Base-by-base conservation (phyloP, 2,888 invertebrate species). In the Drosophila ezoana region DNA sequence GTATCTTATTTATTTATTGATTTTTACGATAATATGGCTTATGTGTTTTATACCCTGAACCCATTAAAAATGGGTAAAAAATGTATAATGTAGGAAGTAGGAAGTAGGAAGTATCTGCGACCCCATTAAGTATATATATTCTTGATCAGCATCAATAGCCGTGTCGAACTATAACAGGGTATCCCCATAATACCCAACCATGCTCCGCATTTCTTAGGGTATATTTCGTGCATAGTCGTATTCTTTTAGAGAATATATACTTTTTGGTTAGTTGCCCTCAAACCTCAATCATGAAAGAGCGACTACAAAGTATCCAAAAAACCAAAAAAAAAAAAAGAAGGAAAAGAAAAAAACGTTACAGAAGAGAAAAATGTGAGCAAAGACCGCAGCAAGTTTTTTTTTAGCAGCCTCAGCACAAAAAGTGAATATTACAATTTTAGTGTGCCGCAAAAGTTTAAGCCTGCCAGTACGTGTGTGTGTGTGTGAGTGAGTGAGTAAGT, bases 381-480 rank as follows among this genome's bases (percentile, higher is more conserved):
- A 58, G 68, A 87, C 87, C 81, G 59, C 82, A 77, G 57, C 59
- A 72, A 81, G 48, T 87, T 78, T 87, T 58, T 54, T 54, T 78
- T 81, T 52, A 72, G 60, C 65, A 59, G 74, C 13, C 62, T 82
- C 86, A 82, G 81, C 86, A 83, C 77, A 83, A 83, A 83, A 83
- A 84, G 61, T 85, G 87, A 87, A 87, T 83, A 87, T 87, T 87
- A 81, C 85, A 69, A 71, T 83, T 82, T 82, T 76, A 72, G 72
- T 67, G 59, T 54, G 69, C 69, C 56, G 57, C 79, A 79, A 74
- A 73, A 87, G 75, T 87, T 85, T 59, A 81, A 76, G 78, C 72
- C 62, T 63, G 51, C 57, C 56, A 57, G 37, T 45, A 18, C 54
- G 20, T 64, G 38, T 16, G 18, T 59, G 38, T 23, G 20, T 32